phyloP scores from a whole-genome alignment of 2,888 invertebrate species.

The Actias luna region DNA sequence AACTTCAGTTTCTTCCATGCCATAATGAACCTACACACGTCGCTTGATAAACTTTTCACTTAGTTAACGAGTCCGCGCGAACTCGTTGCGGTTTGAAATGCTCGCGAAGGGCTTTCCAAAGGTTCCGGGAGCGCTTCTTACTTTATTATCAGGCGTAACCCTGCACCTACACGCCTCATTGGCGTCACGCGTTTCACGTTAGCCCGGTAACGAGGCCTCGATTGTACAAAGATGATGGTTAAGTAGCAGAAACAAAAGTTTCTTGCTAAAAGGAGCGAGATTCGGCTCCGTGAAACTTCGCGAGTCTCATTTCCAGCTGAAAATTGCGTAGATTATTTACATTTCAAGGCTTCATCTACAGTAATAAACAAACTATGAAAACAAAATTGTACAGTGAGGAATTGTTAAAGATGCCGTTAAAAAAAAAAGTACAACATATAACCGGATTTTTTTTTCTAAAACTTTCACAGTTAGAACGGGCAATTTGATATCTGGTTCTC shows the following conservation, averaged over 20 bases:
- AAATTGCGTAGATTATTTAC: neutral
- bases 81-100: neutral
- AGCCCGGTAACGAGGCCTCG: constrained; percentile 25
- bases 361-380: neutral
- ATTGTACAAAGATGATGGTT: constrained; percentile 6
- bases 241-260: constrained; percentile 3
- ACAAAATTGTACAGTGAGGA: neutral
- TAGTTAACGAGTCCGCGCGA: neutral
- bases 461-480: too few species aligned
- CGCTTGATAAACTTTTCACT: neutral
- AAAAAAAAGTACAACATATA: too few species aligned
- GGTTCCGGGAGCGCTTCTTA: constrained; percentile 13
- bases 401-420: too few species aligned
- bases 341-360: neutral
- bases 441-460: too few species aligned
- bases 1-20: neutral
- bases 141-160: constrained; percentile 40
- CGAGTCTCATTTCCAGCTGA: neutral
- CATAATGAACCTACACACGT: constrained; percentile 4
- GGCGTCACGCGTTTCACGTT: constrained; percentile 33
- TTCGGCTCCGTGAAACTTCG: neutral
- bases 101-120: constrained; percentile 1
- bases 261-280: neutral
- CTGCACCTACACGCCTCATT: constrained; percentile 30
- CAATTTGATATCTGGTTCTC: too few species aligned